A percentile compares a stretch with the other conserved stretches of the same genome.
Conservation (phyloP, 1,140 invertebrate genomes). For the Amphibalanus amphitrite region DNA sequence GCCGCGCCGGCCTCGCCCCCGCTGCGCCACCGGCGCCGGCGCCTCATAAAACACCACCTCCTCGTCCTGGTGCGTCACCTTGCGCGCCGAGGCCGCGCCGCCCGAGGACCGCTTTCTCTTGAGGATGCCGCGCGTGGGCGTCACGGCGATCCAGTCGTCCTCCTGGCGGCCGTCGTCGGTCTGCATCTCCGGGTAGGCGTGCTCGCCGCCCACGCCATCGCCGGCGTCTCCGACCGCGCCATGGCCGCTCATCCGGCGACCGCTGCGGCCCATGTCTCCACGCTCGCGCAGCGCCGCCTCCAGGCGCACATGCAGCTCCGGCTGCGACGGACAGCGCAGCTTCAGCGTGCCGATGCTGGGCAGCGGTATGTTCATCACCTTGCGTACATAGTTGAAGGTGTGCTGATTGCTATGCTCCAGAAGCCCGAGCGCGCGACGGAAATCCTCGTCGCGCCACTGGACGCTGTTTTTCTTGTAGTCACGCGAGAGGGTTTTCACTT, state of each 20-base stretch:
- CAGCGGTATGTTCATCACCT: neutral
- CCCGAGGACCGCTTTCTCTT: neutral
- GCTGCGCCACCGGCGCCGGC: no score
- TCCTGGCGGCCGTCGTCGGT: no score
- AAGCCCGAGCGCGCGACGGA: neutral
- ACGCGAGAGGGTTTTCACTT: neutral
- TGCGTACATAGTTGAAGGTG: neutral
- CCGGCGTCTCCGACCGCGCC: neutral
- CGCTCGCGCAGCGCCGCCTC: conserved; percentile 32
- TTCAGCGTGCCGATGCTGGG: conserved; percentile 3
- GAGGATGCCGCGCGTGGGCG: neutral
- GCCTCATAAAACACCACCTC: neutral
- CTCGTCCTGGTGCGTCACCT: neutral
- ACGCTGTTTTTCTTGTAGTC: neutral
- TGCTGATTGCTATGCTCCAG: neutral
- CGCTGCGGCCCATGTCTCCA: conserved; percentile 28
- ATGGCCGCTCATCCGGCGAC: neutral
- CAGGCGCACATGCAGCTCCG: conserved; percentile 27
- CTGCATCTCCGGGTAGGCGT: neutral
- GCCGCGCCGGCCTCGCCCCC: neutral
- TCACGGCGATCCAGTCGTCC: no score
- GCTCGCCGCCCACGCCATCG: no score
- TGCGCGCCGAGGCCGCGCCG: neutral
- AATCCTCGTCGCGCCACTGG: neutral
- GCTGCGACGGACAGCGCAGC: conserved; percentile 22